A percentile compares a stretch with the other conserved stretches of the same genome.
These are phyloP conservation scores for Erythrocercus mccallii DNA, from an alignment of 2,113 vertebrate species.

Conservation along the genomic window DNA sequence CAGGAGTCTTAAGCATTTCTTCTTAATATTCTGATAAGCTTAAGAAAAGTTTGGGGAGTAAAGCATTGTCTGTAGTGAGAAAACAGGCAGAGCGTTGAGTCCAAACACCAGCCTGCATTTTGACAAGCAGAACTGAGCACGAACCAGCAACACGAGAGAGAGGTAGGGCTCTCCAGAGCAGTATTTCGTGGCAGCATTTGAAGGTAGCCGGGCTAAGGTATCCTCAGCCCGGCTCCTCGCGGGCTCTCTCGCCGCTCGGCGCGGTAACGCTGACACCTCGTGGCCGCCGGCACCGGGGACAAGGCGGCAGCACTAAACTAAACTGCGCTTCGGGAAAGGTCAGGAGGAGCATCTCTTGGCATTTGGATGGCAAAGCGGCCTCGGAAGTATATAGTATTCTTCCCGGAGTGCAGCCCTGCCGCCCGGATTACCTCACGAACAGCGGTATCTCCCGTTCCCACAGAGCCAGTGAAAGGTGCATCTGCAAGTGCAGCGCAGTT, in stretches of 20 bases:
- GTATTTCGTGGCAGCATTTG: rapidly evolving
- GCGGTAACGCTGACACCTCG: constrained; percentile 58
- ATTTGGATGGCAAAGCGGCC: rapidly evolving
- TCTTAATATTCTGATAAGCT: neutral
- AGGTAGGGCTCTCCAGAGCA: neutral
- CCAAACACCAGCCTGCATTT: neutral
- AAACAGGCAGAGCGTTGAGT: neutral
- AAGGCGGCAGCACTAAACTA: rapidly evolving
- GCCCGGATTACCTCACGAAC: neutral
- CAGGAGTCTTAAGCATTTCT: neutral
- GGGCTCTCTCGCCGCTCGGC: neutral
- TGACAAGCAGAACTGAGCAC: neutral
- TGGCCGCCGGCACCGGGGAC: neutral
- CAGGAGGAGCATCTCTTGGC: rapidly evolving
- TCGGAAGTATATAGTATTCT: rapidly evolving
- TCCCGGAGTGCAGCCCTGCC: rapidly evolving
- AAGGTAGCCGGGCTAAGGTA: rapidly evolving
- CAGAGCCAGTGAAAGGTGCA: neutral
- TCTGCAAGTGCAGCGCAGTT: rapidly evolving
- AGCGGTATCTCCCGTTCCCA: rapidly evolving
- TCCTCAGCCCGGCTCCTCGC: rapidly evolving
- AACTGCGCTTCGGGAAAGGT: rapidly evolving
- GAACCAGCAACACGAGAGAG: rapidly evolving
- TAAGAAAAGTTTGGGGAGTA: neutral
- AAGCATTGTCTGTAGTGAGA: neutral